phyloP scores from a whole-genome alignment of 2,888 invertebrate genomes.

The Ichneumoninae sp. region DNA sequence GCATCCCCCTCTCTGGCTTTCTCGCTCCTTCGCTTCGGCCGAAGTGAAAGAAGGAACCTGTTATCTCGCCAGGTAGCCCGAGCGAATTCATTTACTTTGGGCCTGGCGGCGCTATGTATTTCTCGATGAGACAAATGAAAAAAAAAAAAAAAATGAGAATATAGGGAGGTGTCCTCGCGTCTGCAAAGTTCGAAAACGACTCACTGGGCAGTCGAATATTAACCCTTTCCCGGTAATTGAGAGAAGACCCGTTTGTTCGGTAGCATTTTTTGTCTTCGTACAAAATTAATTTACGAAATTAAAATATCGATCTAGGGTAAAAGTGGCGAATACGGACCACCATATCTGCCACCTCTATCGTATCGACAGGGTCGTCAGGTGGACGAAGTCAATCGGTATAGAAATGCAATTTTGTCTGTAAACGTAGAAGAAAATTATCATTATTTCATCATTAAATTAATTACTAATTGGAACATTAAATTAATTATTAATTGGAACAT shows the following conservation, averaged over 20 bases:
- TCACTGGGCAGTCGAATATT: not conserved
- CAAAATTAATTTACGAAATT: not conserved
- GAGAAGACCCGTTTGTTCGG: not conserved
- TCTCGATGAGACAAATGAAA: conserved; percentile 36
- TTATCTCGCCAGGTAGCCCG: conserved; percentile 76
- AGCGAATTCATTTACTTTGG: conserved; percentile 66
- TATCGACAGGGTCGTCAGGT: too few species aligned
- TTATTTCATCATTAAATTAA: too few species aligned
- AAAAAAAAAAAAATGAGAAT: conserved; percentile 5
- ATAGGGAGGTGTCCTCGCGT: not conserved
- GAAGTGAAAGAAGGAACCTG: conserved; percentile 64
- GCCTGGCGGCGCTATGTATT: conserved; percentile 35
- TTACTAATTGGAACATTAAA: too few species aligned
- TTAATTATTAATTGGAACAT: too few species aligned
- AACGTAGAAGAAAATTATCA: too few species aligned
- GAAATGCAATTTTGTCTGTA: too few species aligned
- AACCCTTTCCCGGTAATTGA: not conserved
- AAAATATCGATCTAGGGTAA: too few species aligned
- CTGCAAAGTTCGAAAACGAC: not conserved
- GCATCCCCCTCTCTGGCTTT: conserved; percentile 29
- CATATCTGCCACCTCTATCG: too few species aligned
- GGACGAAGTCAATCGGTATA: too few species aligned
- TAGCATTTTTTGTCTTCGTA: not conserved
- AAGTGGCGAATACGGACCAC: too few species aligned
- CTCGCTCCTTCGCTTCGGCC: not conserved